Conservation (phyloP, 2,888 invertebrate species). For the Anticlea derivata region DNA sequence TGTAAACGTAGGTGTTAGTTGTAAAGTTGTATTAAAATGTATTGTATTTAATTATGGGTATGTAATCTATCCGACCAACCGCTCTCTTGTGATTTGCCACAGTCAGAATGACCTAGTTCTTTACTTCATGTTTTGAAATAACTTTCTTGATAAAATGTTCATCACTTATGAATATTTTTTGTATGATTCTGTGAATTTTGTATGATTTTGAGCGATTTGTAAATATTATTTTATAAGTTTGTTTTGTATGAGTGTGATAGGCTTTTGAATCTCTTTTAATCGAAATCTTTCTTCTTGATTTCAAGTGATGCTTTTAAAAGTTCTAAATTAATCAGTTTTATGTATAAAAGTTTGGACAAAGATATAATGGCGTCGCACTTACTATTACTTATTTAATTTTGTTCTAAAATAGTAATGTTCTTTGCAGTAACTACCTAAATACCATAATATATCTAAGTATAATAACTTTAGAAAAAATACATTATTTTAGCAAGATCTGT, state of each 20-base stretch:
- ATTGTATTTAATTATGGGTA: conserved; percentile 81
- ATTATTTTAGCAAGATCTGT: conserved; percentile 72
- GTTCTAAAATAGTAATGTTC: conserved; percentile 40
- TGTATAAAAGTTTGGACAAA: conserved; percentile 22
- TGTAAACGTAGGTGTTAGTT: conserved; percentile 81
- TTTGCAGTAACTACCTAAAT: conserved; percentile 54
- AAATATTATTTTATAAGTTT: conserved; percentile 78
- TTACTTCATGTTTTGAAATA: conserved; percentile 59
- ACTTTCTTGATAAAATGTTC: conserved; percentile 54
- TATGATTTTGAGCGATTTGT: conserved; percentile 79
- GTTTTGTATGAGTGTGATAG: conserved; percentile 78
- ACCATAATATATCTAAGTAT: conserved; percentile 50
- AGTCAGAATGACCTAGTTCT: conserved; percentile 66
- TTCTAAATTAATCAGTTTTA: conserved; percentile 23
- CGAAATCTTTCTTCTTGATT: conserved; percentile 55
- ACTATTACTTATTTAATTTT: conserved; percentile 27
- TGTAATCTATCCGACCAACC: conserved; percentile 76
- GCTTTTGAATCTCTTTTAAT: conserved; percentile 78
- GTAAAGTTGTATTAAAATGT: conserved; percentile 82
- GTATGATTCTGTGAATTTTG: conserved; percentile 64
- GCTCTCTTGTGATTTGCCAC: conserved; percentile 80
- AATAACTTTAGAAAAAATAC: conserved; percentile 31
- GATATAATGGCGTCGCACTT: conserved; percentile 26
- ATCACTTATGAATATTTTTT: conserved; percentile 55
- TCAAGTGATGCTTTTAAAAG: conserved; percentile 47